These are phyloP conservation scores for Platycercus adscitus DNA, from an alignment of 2,113 vertebrate genomes.

Conservation along the genomic window DNA sequence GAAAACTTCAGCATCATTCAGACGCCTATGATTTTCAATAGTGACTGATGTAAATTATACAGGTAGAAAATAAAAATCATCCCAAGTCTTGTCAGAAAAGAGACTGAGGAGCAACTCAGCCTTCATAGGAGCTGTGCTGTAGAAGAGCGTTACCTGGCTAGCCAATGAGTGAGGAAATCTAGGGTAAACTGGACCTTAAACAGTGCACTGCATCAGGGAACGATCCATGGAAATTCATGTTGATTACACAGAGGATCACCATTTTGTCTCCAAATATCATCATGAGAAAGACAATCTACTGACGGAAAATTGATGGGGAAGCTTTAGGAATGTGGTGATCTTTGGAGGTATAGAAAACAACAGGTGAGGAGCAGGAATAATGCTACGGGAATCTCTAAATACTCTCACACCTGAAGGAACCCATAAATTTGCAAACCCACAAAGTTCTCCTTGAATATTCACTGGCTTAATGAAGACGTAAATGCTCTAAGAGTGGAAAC, in stretches of 20 bases:
- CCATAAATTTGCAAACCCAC: neutral
- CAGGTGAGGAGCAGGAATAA: neutral
- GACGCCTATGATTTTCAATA: neutral
- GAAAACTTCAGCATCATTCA: neutral
- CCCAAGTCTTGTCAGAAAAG: neutral
- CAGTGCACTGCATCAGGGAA: neutral
- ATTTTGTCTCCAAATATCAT: neutral
- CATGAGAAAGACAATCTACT: neutral
- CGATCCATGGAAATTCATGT: neutral
- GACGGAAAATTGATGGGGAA: neutral
- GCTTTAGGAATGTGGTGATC: neutral
- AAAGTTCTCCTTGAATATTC: neutral
- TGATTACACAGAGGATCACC: neutral
- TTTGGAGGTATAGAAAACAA: neutral
- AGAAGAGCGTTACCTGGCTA: neutral
- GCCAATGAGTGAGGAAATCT: fast-evolving
- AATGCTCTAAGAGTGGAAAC: neutral
- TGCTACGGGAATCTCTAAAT: neutral
- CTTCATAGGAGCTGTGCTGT: neutral
- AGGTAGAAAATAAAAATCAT: neutral
- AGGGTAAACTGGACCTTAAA: neutral
- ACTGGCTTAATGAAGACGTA: neutral
- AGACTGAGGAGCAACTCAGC: neutral
- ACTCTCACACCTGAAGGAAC: neutral
- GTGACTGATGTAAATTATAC: neutral